phyloP scores from a whole-genome alignment of 2,797 vertebrate species.

The Nasua narica region DNA sequence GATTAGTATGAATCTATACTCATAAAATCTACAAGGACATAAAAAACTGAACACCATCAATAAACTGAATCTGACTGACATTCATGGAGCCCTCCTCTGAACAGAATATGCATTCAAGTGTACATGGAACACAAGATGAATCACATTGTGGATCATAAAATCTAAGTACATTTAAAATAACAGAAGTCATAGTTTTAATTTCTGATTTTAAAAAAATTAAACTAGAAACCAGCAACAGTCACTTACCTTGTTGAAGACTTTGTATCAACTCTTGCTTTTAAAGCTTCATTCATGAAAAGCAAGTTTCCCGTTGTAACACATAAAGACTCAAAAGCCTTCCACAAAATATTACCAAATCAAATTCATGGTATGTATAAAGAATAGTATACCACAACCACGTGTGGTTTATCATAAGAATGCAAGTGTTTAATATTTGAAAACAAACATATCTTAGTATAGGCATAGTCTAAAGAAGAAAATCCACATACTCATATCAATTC shows the following conservation, averaged over 20 bases:
- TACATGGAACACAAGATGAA: neutral
- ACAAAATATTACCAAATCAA: neutral
- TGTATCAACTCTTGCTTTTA: neutral
- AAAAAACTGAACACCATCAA: neutral
- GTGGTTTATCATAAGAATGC: neutral
- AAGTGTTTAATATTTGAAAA: neutral
- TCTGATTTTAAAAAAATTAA: neutral
- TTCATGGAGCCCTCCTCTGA: neutral
- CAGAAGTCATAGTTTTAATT: neutral
- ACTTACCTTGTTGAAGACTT: neutral
- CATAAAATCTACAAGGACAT: neutral
- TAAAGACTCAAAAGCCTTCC: neutral
- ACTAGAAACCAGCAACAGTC: neutral
- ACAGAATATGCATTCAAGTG: neutral
- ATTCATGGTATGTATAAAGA: neutral
- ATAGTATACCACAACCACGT: neutral
- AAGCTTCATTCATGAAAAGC: neutral
- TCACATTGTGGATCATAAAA: neutral
- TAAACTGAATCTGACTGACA: neutral
- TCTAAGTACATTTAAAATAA: neutral
- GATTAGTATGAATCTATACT: neutral
- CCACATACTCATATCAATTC: neutral
- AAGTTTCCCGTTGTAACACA: neutral
- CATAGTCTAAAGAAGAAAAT: neutral
- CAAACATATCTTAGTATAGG: neutral